phyloP scores from a whole-genome alignment of 2,797 vertebrate genomes.

The Borostomias antarcticus region DNA sequence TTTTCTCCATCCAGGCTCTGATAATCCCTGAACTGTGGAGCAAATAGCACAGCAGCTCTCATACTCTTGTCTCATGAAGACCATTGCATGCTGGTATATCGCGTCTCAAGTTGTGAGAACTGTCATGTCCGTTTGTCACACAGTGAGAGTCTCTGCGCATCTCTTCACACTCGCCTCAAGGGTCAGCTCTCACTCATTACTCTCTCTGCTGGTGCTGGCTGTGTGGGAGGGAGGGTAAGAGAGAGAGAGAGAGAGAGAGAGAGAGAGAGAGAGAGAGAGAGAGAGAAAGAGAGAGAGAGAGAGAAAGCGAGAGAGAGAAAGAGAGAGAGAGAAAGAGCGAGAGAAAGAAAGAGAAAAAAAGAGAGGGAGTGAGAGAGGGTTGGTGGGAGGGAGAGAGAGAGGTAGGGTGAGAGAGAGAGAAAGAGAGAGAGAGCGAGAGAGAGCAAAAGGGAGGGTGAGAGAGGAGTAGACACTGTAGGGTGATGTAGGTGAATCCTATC shows the following conservation, averaged over 20 bases:
- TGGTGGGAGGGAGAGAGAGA: background rate
- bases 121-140: background rate
- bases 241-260: background rate
- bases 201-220: background rate
- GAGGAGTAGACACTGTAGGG: too few species aligned
- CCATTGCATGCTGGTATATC: background rate
- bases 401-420: background rate
- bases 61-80: background rate
- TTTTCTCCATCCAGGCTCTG: background rate
- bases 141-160: background rate
- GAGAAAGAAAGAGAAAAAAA: background rate
- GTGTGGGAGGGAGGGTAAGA: background rate
- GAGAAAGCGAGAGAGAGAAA: constrained; percentile 9
- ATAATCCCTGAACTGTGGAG: background rate
- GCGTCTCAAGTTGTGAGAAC: constrained; percentile 14
- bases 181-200: constrained; percentile 15
- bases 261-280: background rate
- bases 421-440: background rate
- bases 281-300: background rate
- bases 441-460: background rate
- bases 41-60: background rate
- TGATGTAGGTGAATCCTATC: constrained; percentile 45
- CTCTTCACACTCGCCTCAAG: constrained; percentile 3
- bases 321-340: background rate
- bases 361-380: constrained; percentile 4